phyloP scores from a whole-genome alignment of 2,888 invertebrate genomes.

The Neoaliturus tenellus region DNA sequence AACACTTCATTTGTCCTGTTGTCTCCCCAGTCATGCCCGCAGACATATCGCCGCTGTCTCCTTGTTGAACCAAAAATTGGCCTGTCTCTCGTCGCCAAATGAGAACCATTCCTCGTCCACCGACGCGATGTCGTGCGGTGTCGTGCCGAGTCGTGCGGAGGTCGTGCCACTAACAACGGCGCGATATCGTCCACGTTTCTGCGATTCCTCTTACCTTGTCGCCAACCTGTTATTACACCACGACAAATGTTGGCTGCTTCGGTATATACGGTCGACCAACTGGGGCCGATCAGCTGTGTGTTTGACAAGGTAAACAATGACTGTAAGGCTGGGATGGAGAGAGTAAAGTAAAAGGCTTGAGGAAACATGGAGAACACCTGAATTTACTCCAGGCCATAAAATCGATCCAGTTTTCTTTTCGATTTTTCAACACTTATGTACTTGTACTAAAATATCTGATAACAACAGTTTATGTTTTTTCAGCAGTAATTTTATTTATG shows the following conservation, averaged over 20 bases:
- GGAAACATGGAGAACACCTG: too few relatives aligned
- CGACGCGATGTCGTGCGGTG: neutral
- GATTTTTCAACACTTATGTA: too few relatives aligned
- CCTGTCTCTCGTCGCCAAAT: constrained; percentile 17
- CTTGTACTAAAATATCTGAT: too few relatives aligned
- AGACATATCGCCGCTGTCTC: neutral
- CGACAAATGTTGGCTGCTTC: neutral
- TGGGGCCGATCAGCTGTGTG: neutral
- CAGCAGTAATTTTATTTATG: too few relatives aligned
- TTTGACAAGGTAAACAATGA: neutral
- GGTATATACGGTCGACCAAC: neutral
- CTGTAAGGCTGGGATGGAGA: too few relatives aligned
- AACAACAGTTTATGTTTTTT: too few relatives aligned
- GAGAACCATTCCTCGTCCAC: neutral
- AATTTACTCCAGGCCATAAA: too few relatives aligned
- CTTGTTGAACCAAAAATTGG: neutral
- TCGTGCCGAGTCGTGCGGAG: too few relatives aligned
- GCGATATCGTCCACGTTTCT: neutral
- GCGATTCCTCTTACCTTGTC: constrained; percentile 4
- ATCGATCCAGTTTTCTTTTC: too few relatives aligned
- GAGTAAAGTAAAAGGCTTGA: too few relatives aligned
- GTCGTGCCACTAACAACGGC: constrained; percentile 1
- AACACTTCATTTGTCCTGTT: neutral
- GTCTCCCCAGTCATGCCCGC: neutral
- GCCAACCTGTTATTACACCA: constrained; percentile 11